phyloP scores from a whole-genome alignment of 2,113 vertebrate genomes.

The Gavia stellata region DNA sequence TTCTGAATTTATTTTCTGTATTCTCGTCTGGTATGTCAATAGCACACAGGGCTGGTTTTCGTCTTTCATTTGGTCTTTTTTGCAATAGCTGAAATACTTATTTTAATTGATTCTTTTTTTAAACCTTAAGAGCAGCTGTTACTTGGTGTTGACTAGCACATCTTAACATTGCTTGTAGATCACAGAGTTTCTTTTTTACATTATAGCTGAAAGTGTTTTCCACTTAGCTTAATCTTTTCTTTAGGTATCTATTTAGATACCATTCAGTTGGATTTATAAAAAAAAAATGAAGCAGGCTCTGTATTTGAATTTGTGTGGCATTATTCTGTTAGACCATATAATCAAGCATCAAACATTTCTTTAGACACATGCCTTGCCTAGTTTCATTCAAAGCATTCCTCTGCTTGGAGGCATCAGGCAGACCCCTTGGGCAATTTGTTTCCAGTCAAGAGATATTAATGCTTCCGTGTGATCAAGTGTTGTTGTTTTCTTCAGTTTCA shows the following conservation, averaged over 20 bases:
- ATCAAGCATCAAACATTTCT: constrained; percentile 5
- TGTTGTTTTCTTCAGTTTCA: constrained; percentile 28
- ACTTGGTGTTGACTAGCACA: constrained; percentile 22
- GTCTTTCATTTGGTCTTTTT: constrained; percentile 8
- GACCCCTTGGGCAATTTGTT: constrained; percentile 23
- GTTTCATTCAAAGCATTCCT: background rate
- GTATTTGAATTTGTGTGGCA: background rate
- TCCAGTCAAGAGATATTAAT: constrained; percentile 11
- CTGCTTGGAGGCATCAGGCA: constrained; percentile 14
- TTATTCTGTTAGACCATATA: constrained; percentile 12
- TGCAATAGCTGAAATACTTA: constrained; percentile 43
- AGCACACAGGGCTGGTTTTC: background rate
- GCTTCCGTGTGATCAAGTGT: constrained; percentile 22
- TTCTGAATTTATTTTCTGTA: background rate
- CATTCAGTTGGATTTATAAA: background rate
- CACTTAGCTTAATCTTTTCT: background rate
- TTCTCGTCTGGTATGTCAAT: background rate
- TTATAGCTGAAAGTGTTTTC: background rate
- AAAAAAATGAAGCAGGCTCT: background rate
- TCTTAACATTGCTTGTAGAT: background rate
- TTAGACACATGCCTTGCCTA: background rate
- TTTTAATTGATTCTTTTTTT: constrained; percentile 37
- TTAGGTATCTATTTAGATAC: background rate
- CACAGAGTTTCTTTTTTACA: background rate
- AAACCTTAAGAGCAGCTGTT: constrained; percentile 37